These are phyloP conservation scores for Chironomus striatipennis DNA, from an alignment of 1,140 invertebrate genomes.

Conservation along the genomic window DNA sequence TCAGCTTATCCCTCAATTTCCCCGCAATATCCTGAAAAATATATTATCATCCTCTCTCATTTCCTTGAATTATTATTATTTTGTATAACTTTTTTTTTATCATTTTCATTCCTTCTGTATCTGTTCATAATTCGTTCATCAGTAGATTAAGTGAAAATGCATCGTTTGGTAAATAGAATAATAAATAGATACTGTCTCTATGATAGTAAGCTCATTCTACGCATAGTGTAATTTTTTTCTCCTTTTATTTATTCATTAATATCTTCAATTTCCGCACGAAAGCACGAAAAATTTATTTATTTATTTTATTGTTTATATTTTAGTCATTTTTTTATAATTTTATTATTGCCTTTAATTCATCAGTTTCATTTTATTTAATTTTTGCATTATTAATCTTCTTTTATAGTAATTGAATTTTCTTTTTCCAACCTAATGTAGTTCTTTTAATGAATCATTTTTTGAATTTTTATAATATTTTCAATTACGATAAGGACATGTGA, in stretches of 20 bases:
- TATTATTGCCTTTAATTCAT: background rate
- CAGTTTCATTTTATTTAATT: too few species aligned
- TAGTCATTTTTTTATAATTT: background rate
- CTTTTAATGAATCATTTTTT: too few species aligned
- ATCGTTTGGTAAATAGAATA: background rate
- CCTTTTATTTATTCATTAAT: background rate
- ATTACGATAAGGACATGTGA: too few species aligned
- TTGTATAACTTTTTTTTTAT: background rate
- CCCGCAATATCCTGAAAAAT: background rate
- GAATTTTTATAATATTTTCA: too few species aligned
- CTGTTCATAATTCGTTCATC: too few species aligned
- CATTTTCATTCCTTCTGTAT: background rate
- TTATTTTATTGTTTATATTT: background rate
- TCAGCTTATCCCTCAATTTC: too few species aligned
- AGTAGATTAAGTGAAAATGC: too few species aligned
- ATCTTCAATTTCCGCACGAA: background rate
- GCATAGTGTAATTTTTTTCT: conserved; percentile 8
- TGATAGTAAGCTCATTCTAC: conserved; percentile 12
- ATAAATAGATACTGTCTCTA: conserved; percentile 9
- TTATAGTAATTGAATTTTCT: too few species aligned
- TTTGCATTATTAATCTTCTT: too few species aligned
- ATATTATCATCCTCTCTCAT: background rate
- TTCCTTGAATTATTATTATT: background rate
- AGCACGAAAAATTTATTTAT: too few species aligned
- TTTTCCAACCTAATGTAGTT: too few species aligned